These are phyloP conservation scores for Tenthredo scrophulariae DNA, from an alignment of 2,888 invertebrate genomes.

Conservation along the genomic window DNA sequence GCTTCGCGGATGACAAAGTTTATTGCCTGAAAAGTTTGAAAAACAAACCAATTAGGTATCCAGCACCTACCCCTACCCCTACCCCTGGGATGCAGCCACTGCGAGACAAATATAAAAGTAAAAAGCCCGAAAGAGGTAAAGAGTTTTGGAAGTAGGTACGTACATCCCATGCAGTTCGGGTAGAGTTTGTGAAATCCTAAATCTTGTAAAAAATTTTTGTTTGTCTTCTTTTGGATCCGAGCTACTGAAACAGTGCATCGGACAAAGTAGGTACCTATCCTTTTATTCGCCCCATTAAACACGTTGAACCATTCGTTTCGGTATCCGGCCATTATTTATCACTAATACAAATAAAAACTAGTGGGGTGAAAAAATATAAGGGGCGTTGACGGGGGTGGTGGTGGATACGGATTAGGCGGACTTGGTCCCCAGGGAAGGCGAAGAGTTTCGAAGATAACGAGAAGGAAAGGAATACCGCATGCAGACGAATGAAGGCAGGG, in stretches of 20 bases:
- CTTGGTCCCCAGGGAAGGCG: neutral
- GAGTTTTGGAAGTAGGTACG: neutral
- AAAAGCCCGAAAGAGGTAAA: neutral
- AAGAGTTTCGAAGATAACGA: constrained; percentile 6
- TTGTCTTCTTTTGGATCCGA: neutral
- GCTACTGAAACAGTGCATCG: neutral
- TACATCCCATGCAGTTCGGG: neutral
- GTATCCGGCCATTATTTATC: constrained; percentile 42
- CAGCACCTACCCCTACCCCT: neutral
- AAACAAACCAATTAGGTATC: constrained; percentile 43
- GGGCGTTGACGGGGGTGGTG: neutral
- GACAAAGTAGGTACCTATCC: neutral
- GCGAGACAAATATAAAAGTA: neutral
- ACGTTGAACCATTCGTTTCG: constrained; percentile 24
- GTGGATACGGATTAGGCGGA: constrained; percentile 10
- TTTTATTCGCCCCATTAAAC: constrained; percentile 24
- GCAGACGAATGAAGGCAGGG: neutral
- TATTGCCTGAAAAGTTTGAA: constrained; percentile 39
- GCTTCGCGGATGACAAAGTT: constrained; percentile 44
- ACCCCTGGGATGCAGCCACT: neutral
- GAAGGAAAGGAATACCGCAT: constrained; percentile 5
- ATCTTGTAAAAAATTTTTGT: neutral
- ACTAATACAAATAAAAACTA: constrained; percentile 46
- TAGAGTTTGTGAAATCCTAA: neutral
- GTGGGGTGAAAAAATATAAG: constrained; percentile 47